phyloP scores from a whole-genome alignment of 35 echinoderm and acorn worm species.

The Lytechinus variegatus region DNA sequence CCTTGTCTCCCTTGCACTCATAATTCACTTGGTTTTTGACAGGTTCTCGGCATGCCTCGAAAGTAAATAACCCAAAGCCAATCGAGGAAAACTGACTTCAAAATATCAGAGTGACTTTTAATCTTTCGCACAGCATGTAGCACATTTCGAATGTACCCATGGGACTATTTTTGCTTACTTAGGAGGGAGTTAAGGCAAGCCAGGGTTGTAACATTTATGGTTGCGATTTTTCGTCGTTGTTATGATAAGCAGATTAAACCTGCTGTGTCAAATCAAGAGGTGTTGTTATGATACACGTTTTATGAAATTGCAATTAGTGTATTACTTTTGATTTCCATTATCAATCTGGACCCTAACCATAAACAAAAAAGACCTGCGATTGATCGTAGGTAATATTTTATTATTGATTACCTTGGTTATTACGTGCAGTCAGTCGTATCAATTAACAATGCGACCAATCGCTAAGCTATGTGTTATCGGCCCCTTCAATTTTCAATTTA shows the following conservation, averaged over 20 bases:
- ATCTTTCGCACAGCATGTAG: slow-evolving; percentile 2
- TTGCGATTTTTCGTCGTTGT: background rate
- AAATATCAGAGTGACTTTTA: background rate
- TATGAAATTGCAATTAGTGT: background rate
- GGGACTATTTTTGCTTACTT: background rate
- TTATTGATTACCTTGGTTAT: too few relatives aligned
- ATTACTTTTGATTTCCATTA: background rate
- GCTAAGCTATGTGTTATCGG: too few relatives aligned
- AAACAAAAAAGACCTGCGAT: too few relatives aligned
- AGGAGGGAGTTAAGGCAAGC: background rate
- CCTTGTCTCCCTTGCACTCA: background rate
- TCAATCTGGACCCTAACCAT: background rate
- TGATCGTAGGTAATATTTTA: too few relatives aligned
- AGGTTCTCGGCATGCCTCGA: background rate
- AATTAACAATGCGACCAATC: too few relatives aligned
- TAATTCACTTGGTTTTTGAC: background rate
- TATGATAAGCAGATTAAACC: background rate
- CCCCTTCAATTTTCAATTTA: too few relatives aligned
- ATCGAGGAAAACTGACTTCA: background rate
- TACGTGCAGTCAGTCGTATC: too few relatives aligned
- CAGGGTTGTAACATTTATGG: background rate
- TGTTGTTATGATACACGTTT: background rate
- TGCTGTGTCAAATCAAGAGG: background rate
- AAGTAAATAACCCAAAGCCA: background rate
- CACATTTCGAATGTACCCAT: background rate